Evolutionary conservation across 92 coral and sea anemone species (phyloP).

Genomic region (Umimayanthus chanpuru): DNA sequence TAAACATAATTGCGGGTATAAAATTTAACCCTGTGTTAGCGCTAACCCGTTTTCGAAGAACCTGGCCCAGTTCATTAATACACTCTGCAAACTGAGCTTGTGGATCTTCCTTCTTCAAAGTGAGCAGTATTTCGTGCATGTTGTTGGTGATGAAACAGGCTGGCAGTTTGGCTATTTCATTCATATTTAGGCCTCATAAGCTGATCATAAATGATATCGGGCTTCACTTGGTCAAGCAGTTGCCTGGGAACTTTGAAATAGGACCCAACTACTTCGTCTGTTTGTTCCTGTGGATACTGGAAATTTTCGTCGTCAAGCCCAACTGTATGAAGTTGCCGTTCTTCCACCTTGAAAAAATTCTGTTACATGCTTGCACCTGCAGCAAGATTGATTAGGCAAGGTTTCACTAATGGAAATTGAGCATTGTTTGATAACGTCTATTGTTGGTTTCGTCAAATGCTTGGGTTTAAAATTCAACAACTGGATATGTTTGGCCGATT

Average conservation of each 20-base stretch:
- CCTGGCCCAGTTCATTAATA: slow-evolving; percentile 39
- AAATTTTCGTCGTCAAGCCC: slow-evolving; percentile 19
- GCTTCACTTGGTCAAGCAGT: slow-evolving; percentile 21
- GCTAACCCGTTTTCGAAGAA: too few species aligned
- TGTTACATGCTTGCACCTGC: neutral
- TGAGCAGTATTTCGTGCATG: neutral
- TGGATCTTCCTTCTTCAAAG: slow-evolving; percentile 45
- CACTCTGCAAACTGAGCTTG: slow-evolving; percentile 24
- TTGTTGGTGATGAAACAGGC: neutral
- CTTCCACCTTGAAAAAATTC: slow-evolving; percentile 12
- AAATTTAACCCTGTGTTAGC: too few species aligned
- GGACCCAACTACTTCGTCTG: neutral
- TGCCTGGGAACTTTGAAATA: slow-evolving; percentile 19
- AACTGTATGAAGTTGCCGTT: neutral
- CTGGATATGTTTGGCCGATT: slow-evolving; percentile 28
- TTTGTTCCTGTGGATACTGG: neutral
- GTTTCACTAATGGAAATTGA: slow-evolving; percentile 20
- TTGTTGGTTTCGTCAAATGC: slow-evolving; percentile 29
- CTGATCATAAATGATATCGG: slow-evolving; percentile 43
- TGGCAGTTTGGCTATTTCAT: slow-evolving; percentile 53
- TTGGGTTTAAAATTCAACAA: slow-evolving; percentile 25
- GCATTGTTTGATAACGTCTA: slow-evolving; percentile 31
- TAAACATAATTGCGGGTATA: too few species aligned
- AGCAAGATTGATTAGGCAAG: slow-evolving; percentile 23
- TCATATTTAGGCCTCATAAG: slow-evolving; percentile 38